Evolutionary conservation across 2,113 vertebrate genomes (phyloP), one percentile per base, ranked within the genome.

Genomic region (Riparia riparia): DNA sequence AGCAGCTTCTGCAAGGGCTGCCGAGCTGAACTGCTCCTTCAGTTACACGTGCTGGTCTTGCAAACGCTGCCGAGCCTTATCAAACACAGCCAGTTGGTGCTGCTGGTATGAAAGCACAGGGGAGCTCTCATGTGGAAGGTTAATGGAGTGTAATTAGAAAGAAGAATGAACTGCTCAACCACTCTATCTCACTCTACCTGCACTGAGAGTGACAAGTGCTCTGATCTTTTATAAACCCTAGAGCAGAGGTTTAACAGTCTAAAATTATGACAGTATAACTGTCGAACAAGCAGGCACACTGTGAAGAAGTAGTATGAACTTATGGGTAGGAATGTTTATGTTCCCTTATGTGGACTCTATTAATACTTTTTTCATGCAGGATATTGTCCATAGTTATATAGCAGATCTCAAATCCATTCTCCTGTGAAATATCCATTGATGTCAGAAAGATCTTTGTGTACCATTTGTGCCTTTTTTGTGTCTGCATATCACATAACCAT

Each of bases 121-220:
- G 98, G 96, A 98, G 96, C 98, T 97, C 98, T 98, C 98, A 83
- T 97, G 97, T 95, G 96, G 97, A 98, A 98, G 98, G 98, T 98
- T 98, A 98, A 98, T 98, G 98, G 98, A 97, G 97, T 98, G 95
- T 98, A 98, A 98, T 98, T 98, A 98, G 97, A 98, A 98, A 98
- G 98, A 98, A 98, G 98, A 98, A 98, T 98, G 97, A 98, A 98
- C 98, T 97, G 96, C 91, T 98, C 92, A 93, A 51, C 95, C 97
- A 96, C 97, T 98, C 97, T 97, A 72, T 98, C 96, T 97, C 94
- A 89, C 95, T 98, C 92, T 97, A 97, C 98, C 98, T 98, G 97
- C 90, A 93, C 90, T 66, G 90, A 96, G 96, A 98, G 93, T 97
- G 98, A 98, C 97, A 98, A 98, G 98, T 93, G 96, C 94, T 97